A percentile compares a stretch with the other conserved stretches of the same genome.
These are phyloP conservation scores for Eilema griseolum DNA, from an alignment of 2,888 invertebrate genomes.

Conservation along the genomic window DNA sequence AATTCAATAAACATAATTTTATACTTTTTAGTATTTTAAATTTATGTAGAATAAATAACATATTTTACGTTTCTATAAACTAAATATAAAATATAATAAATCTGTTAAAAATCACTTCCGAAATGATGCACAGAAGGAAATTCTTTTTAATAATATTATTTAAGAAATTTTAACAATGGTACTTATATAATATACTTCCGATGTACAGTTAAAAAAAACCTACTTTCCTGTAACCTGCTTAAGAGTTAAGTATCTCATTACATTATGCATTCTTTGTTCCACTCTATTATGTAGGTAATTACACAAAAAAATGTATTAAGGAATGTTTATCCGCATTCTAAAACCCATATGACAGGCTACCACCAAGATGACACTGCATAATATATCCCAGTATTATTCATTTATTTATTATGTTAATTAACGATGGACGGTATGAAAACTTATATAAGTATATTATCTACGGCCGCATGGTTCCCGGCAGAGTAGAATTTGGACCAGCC, in stretches of 20 bases:
- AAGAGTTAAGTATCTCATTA: background rate
- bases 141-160: background rate
- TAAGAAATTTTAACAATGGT: slow-evolving; percentile 5
- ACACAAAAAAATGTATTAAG: background rate
- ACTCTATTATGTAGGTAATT: background rate
- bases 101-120: background rate
- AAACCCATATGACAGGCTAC: background rate
- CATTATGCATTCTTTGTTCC: background rate
- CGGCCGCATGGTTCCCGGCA: too few relatives aligned
- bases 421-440: too few relatives aligned
- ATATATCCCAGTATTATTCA: too few relatives aligned
- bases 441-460: too few relatives aligned
- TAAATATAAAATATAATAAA: background rate
- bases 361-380: too few relatives aligned
- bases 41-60: too few relatives aligned
- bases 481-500: too few relatives aligned
- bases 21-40: too few relatives aligned
- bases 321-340: background rate
- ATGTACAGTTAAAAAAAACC: background rate
- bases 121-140: background rate
- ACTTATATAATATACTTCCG: background rate
- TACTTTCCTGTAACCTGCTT: background rate
- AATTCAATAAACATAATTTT: too few relatives aligned
- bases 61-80: too few relatives aligned
- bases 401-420: too few relatives aligned